Conservation (phyloP, 2,113 vertebrate species). For the Syngnathus scovelli region DNA sequence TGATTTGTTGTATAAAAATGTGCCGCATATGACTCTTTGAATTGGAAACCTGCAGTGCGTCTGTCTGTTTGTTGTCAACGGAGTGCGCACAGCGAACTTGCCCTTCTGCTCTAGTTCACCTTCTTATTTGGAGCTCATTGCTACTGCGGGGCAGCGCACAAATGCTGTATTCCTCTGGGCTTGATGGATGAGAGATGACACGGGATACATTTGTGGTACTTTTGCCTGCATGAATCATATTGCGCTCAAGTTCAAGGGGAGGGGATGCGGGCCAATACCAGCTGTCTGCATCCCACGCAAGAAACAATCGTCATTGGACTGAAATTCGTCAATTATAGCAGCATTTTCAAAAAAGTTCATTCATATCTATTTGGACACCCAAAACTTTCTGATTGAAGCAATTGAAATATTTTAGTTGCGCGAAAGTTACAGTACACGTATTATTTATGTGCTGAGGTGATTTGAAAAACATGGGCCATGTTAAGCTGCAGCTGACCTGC, state of each 20-base stretch:
- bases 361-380: background rate
- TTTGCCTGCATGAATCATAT: constrained; percentile 13
- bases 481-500: constrained; percentile 24
- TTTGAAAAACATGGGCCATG: constrained; percentile 40
- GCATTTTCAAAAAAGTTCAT: background rate
- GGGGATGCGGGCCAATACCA: constrained; percentile 21
- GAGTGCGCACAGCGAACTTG: constrained; percentile 34
- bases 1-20: background rate
- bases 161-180: constrained; percentile 28
- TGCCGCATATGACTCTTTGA: no score
- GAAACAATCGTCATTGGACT: constrained; percentile 1
- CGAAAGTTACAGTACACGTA: constrained; percentile 44
- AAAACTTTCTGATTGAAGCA: background rate
- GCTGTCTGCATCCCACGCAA: constrained; percentile 20
- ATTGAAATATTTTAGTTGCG: constrained; percentile 29
- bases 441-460: constrained; percentile 49
- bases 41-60: background rate
- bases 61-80: constrained; percentile 27
- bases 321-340: background rate
- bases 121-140: constrained; percentile 22
- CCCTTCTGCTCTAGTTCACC: constrained; percentile 64
- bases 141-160: constrained; percentile 26
- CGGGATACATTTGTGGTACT: constrained; percentile 8
- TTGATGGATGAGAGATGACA: constrained; percentile 32
- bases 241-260: constrained; percentile 3